Evolutionary conservation across 2,888 invertebrate genomes (phyloP).

Genomic region (Ommatoiulus sabulosus): DNA sequence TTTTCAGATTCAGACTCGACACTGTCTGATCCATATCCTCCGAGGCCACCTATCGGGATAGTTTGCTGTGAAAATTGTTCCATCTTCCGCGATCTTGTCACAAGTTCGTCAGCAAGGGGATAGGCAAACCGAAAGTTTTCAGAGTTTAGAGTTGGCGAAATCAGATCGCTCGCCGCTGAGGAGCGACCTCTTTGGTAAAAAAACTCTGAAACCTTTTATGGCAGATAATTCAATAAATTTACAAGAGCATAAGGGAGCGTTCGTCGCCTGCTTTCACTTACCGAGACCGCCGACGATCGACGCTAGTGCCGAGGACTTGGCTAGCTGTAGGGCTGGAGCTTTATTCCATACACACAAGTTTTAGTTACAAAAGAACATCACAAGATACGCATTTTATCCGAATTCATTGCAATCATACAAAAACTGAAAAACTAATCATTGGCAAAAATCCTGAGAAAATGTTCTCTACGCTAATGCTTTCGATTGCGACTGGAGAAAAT

Average conservation of each 20-base stretch:
- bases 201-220: neutral
- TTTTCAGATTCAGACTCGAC: constrained; percentile 61
- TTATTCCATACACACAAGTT: constrained; percentile 64
- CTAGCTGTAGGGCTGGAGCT: constrained; percentile 78
- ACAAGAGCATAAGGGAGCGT: neutral
- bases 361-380: constrained; percentile 60
- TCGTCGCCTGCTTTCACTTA: constrained; percentile 74
- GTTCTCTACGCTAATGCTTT: too few relatives aligned
- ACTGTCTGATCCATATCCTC: constrained; percentile 73
- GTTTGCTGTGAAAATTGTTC: neutral
- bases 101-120: neutral
- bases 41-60: constrained; percentile 75
- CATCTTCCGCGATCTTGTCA: neutral
- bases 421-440: constrained; percentile 44
- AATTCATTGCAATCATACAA: constrained; percentile 51
- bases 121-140: neutral
- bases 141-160: neutral
- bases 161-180: neutral
- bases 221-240: neutral
- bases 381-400: constrained; percentile 13
- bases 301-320: constrained; percentile 87
- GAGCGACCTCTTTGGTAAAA: neutral
- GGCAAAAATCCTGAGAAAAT: too few relatives aligned
- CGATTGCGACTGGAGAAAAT: neutral
- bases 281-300: constrained; percentile 91